Conservation (phyloP, 2,888 invertebrate genomes). For the Caenorhabditis afra region DNA sequence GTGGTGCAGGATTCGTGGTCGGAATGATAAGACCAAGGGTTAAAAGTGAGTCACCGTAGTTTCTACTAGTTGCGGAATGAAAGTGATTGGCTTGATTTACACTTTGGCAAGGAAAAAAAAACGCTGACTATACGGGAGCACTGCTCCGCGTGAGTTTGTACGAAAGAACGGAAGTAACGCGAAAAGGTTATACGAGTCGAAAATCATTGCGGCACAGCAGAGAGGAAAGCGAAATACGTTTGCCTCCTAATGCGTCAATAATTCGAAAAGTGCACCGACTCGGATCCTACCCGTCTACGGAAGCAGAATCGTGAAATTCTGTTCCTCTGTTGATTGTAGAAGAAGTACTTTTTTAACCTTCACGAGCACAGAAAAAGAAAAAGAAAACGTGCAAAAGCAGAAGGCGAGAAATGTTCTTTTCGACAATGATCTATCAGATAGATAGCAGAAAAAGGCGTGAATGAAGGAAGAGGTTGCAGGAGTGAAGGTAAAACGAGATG, state of each 20-base stretch:
- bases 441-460: constrained; percentile 32
- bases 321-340: no score
- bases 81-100: constrained; percentile 9
- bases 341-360: constrained; percentile 21
- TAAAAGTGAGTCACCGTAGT: neutral
- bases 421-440: constrained; percentile 30
- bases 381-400: constrained; percentile 46
- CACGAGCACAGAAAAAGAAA: constrained; percentile 17
- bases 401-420: constrained; percentile 25
- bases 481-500: no score
- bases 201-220: no score
- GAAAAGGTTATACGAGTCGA: neutral
- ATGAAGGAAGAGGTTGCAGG: constrained; percentile 14
- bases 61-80: no score
- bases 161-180: constrained; percentile 1
- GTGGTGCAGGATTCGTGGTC: no score
- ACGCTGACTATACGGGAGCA: neutral
- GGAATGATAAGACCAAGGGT: constrained; percentile 6
- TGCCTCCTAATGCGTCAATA: constrained; percentile 3
- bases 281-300: no score
- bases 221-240: constrained; percentile 1
- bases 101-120: neutral
- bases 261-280: neutral
- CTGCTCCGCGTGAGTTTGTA: neutral
- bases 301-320: no score